phyloP scores from a whole-genome alignment of 2,797 vertebrate species.

The Lepidocolaptes lacrymiger region DNA sequence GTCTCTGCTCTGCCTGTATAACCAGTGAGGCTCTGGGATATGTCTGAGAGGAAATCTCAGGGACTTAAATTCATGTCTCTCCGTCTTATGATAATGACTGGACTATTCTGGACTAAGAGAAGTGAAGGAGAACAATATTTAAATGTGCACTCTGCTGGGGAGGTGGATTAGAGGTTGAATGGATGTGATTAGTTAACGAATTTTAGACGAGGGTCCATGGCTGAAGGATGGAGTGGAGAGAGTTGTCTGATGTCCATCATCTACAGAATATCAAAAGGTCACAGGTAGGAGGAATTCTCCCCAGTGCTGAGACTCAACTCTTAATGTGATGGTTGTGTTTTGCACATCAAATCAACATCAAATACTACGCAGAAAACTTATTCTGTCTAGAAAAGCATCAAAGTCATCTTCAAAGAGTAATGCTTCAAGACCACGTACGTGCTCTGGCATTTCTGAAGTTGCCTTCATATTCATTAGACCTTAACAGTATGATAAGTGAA shows the following conservation, averaged over 20 bases:
- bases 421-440: not conserved
- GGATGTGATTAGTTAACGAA: too few species aligned
- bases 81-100: accelerated
- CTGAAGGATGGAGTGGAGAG: not conserved
- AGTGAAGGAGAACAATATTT: not conserved
- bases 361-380: constrained; percentile 23
- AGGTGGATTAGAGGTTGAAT: not conserved
- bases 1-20: not conserved
- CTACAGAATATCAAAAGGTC: not conserved
- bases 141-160: not conserved
- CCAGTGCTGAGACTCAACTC: not conserved
- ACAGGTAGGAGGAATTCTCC: not conserved
- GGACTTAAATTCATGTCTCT: not conserved
- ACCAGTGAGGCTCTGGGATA: not conserved
- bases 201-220: not conserved
- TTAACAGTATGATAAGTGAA: constrained; percentile 31
- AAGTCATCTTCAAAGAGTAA: constrained; percentile 53
- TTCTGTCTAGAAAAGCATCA: constrained; percentile 63
- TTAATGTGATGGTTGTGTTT: not conserved
- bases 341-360: constrained; percentile 22
- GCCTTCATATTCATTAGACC: constrained; percentile 3
- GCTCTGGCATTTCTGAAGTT: constrained; percentile 49
- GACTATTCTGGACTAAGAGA: not conserved
- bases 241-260: not conserved
- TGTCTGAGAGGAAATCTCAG: not conserved